Percentiles rank a stretch among this genome's conserved stretches.
These are phyloP conservation scores for Zonotrichia leucophrys DNA, from an alignment of 2,113 vertebrate species.

Conservation along the genomic window DNA sequence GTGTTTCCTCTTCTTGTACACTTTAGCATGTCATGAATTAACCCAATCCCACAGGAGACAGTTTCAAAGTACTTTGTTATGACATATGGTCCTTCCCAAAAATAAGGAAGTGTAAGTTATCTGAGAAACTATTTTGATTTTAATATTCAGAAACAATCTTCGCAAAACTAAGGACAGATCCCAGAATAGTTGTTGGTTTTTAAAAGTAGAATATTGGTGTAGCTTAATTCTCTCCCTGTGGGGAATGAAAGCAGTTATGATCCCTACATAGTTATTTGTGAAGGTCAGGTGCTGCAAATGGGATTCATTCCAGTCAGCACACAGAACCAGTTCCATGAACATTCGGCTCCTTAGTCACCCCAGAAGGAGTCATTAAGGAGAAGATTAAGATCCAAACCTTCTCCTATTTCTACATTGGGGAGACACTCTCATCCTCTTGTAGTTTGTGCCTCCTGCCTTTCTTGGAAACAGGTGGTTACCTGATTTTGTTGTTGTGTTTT, in stretches of 20 bases:
- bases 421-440: neutral
- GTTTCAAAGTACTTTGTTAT: neutral
- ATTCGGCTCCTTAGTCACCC: neutral
- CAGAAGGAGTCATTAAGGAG: neutral
- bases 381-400: neutral
- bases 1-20: neutral
- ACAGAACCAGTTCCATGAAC: neutral
- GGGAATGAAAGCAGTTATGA: neutral
- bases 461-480: neutral
- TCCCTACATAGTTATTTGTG: neutral
- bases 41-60: neutral
- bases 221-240: neutral
- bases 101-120: neutral
- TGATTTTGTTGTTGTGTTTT: neutral
- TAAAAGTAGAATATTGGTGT: neutral
- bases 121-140: neutral
- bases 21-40: neutral
- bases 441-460: neutral
- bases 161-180: neutral
- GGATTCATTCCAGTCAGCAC: neutral
- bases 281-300: neutral
- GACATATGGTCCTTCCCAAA: neutral
- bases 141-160: neutral
- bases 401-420: rapidly evolving
- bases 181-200: neutral